Evolutionary conservation across 92 coral and sea anemone genomes (phyloP).

Genomic region (Scolanthus callimorphus): DNA sequence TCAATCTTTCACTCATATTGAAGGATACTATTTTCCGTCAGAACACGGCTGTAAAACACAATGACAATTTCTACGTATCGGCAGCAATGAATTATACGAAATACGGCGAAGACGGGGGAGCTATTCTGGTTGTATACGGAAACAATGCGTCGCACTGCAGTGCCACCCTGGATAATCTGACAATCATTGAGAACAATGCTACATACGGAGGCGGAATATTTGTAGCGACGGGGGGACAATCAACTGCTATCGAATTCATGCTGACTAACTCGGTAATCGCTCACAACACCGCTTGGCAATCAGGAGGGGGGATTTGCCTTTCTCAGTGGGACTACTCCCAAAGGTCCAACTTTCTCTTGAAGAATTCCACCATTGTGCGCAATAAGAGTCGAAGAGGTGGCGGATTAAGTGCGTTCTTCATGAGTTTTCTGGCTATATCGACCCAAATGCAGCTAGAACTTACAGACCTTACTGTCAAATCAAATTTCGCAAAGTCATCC

Average conservation of each 20-base stretch:
- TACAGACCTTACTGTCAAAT: constrained; percentile 16
- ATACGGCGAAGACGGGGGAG: constrained; percentile 57
- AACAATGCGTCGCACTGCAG: constrained; percentile 18
- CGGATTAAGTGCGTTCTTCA: constrained; percentile 50
- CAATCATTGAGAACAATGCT: constrained; percentile 55
- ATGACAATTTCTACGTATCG: constrained; percentile 41
- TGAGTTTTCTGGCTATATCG: constrained; percentile 23
- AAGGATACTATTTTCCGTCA: constrained; percentile 37
- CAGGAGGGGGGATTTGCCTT: constrained; percentile 73
- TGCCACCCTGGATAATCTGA: constrained; percentile 30
- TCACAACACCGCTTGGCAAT: constrained; percentile 62
- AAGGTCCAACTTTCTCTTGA: constrained; percentile 23
- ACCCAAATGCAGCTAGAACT: constrained; percentile 40
- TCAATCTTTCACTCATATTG: constrained; percentile 21
- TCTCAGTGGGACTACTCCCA: constrained; percentile 51
- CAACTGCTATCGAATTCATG: constrained; percentile 35
- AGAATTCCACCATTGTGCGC: constrained; percentile 31
- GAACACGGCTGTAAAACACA: constrained; percentile 68
- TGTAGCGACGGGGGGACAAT: constrained; percentile 24
- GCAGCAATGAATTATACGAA: constrained; percentile 28
- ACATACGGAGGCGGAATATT: constrained; percentile 82
- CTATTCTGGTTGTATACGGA: constrained; percentile 47
- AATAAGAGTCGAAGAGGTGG: constrained; percentile 83
- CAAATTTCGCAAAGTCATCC: constrained; percentile 58
- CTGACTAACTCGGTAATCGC: constrained; percentile 28